Conservation (phyloP, 2,113 vertebrate species). For the Zosterops lateralis region DNA sequence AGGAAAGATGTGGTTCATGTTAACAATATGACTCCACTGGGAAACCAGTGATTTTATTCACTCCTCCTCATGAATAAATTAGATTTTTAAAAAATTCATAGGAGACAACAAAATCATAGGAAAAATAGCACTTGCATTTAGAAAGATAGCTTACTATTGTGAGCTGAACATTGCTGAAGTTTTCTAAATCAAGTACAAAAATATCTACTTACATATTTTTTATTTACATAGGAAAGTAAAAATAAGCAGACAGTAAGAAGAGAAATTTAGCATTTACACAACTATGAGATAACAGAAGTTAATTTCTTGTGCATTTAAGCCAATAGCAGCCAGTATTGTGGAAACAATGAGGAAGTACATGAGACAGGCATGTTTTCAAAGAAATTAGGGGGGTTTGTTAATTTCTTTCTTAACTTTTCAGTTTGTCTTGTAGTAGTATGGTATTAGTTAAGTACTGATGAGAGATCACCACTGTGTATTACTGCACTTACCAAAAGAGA, state of each 20-base stretch:
- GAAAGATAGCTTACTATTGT: not conserved
- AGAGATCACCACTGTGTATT: not conserved
- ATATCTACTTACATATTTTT: conserved; percentile 15
- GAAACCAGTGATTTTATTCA: conserved; percentile 2
- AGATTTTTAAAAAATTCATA: conserved; percentile 10
- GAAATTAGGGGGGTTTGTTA: not conserved
- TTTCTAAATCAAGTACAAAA: conserved; percentile 31
- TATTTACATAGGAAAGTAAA: not conserved
- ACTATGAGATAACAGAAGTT: not conserved
- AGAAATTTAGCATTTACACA: not conserved
- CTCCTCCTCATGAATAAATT: conserved; percentile 51
- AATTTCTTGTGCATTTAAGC: not conserved
- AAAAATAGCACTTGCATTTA: not conserved
- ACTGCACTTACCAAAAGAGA: not conserved
- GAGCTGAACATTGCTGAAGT: not conserved
- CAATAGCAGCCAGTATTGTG: not conserved
- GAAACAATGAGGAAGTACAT: not conserved
- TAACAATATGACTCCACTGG: not conserved
- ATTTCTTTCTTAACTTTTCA: not conserved
- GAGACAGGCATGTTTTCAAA: not conserved
- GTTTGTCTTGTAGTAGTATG: not conserved
- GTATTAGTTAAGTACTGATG: not conserved
- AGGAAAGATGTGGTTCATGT: conserved; percentile 21
- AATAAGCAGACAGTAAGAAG: not conserved
- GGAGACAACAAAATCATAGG: conserved; percentile 8